Evolutionary conservation across 2,797 vertebrate genomes (phyloP), one percentile per base, ranked within the genome.

Genomic region (Masticophis lateralis): DNA sequence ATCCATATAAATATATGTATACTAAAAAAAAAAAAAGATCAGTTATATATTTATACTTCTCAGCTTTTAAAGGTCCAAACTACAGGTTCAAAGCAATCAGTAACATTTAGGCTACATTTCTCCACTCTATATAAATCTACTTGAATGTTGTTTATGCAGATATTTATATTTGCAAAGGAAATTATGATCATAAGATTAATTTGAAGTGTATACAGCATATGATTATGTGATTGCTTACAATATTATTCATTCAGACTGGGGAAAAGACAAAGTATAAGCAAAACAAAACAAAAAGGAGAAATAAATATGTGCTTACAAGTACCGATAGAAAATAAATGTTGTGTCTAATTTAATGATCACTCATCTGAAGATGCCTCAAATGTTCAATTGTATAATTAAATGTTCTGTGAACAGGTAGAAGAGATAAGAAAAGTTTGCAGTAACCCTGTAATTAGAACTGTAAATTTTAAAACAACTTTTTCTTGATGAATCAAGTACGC

Each of bases 101-200:
- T n/a, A 13, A 93, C 10, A 93, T 89, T 91, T 93, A 57, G 37
- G 69, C 18, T 94, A 90, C 90, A 69, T 86, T 93, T 90, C 86
- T 93, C n/a, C 10, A 37, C 5, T 93, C 63, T 87, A 20, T 55
- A 11, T 92, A 91, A 91, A 94, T 94, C 14, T 12, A 3, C 90
- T 22, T 32, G 3, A 43, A 27, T 69, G 89, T 0, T 59, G 94
- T 79, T 91, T 61, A 87, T 87, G 53, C 57, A 92, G 93, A 12
- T 32, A 89, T 87, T 97, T 96, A 51, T 87, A 57, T 94, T 0
- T 91, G 74, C 87, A 91, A 96, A 93, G 88, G 32, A 95, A 95
- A 91, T 63, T 95, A 91, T 90, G 93, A 83, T 11, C 10, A n/a
- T 43, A 55, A 94, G 57, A 14, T 63, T 93, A 92, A 91, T 90